Conservation (phyloP, 2,113 vertebrate species). For the Stegastes partitus region DNA sequence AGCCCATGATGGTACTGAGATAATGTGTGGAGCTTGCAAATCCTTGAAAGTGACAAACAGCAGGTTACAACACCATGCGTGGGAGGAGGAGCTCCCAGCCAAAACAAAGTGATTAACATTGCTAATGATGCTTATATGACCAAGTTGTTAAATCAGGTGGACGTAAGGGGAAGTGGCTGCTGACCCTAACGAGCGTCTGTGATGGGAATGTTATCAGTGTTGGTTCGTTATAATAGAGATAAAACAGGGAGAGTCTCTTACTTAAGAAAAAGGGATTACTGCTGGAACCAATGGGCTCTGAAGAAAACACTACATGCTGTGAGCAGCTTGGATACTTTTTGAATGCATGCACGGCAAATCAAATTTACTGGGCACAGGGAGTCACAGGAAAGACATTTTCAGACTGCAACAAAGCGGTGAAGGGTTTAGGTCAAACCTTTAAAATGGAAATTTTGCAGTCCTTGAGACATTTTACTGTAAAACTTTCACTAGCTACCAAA, state of each 20-base stretch:
- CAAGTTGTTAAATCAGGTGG: slow-evolving; percentile 53
- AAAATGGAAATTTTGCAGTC: neutral
- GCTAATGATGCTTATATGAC: slow-evolving; percentile 34
- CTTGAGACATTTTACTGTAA: neutral
- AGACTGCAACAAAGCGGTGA: neutral
- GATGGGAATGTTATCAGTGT: slow-evolving; percentile 32
- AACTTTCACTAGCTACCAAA: too few species aligned
- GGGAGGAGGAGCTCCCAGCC: slow-evolving; percentile 13
- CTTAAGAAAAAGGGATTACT: neutral
- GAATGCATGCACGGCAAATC: slow-evolving; percentile 3
- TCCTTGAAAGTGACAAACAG: slow-evolving; percentile 24
- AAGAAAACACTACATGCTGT: neutral
- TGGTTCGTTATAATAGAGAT: slow-evolving; percentile 22
- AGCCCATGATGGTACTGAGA: neutral
- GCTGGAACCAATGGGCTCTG: neutral
- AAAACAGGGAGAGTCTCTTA: neutral
- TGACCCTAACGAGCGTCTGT: slow-evolving; percentile 28
- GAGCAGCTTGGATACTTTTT: neutral
- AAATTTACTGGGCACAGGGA: neutral
- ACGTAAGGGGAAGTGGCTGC: neutral
- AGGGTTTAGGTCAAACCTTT: neutral
- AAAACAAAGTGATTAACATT: slow-evolving; percentile 77
- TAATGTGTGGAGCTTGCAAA: slow-evolving; percentile 7
- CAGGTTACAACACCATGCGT: slow-evolving; percentile 5
- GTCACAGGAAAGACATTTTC: neutral